phyloP scores from a whole-genome alignment of 1,140 invertebrate species.

The Pentalonia nigronervosa region DNA sequence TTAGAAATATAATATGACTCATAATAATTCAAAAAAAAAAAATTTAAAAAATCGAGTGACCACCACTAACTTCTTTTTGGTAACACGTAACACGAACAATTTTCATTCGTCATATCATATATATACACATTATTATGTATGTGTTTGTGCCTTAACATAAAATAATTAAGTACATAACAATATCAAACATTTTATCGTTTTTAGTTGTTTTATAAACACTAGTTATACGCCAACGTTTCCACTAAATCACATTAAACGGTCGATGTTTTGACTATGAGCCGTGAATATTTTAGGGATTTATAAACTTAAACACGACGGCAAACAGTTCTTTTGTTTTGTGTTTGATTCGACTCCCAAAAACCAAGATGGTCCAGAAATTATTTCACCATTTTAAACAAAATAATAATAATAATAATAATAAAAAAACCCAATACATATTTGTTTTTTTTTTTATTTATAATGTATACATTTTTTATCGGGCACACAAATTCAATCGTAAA shows the following conservation, averaged over 20 bases:
- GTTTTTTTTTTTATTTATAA: not conserved
- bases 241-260: not conserved
- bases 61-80: not conserved
- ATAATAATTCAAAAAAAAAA: not conserved
- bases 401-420: not conserved
- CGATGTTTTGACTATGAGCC: slow-evolving; percentile 3
- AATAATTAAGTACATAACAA: not conserved
- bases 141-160: not conserved
- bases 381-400: not conserved
- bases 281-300: not conserved
- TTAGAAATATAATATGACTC: slow-evolving; percentile 10
- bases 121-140: not conserved
- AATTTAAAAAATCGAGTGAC: not conserved
- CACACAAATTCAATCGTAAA: not conserved
- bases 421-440: not conserved
- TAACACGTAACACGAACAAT: not conserved
- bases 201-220: not conserved
- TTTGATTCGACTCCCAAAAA: not conserved
- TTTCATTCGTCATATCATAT: not conserved
- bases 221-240: not conserved
- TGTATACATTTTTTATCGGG: not conserved
- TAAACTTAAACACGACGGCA: not conserved
- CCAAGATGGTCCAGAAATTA: not conserved
- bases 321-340: not conserved
- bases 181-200: slow-evolving; percentile 19